A percentile compares a stretch with the other conserved stretches of the same genome.
Conservation (phyloP, 2,888 invertebrate genomes). For the Eupithecia subfuscata region DNA sequence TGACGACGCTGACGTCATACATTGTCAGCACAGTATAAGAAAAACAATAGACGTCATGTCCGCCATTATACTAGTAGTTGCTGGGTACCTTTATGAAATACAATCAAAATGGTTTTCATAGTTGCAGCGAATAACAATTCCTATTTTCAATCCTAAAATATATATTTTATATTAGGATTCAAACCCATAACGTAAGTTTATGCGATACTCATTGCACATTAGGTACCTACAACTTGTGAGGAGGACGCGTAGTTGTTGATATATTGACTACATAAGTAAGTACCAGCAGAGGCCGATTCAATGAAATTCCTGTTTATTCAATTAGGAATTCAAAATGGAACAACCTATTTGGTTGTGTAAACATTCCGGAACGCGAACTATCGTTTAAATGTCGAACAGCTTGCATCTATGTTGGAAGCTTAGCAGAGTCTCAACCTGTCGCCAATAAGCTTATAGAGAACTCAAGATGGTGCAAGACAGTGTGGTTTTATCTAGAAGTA, state of each 20-base stretch:
- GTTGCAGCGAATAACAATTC: neutral
- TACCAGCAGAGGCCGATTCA: constrained; percentile 13
- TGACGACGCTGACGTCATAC: neutral
- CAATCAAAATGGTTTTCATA: neutral
- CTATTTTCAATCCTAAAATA: too few relatives aligned
- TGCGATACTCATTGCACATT: neutral
- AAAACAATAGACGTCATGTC: neutral
- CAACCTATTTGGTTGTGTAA: constrained; percentile 21
- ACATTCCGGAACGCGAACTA: constrained; percentile 9
- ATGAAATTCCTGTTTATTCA: constrained; percentile 19
- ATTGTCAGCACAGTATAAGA: neutral
- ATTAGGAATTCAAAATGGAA: constrained; percentile 27
- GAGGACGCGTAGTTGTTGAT: neutral
- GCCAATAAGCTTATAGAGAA: constrained; percentile 16
- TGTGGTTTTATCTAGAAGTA: neutral
- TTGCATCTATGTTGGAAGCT: constrained; percentile 15
- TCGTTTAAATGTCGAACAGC: constrained; percentile 17
- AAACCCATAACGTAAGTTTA: neutral
- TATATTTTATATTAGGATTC: neutral
- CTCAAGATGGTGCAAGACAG: neutral
- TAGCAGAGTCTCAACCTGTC: constrained; percentile 13
- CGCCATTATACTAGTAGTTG: neutral
- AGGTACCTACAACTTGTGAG: neutral
- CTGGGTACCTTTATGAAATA: too few relatives aligned
- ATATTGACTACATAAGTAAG: neutral